Evolutionary conservation across 2,888 invertebrate species (phyloP), one percentile per base, ranked within the genome.

Genomic region (Prenolepis imparis): DNA sequence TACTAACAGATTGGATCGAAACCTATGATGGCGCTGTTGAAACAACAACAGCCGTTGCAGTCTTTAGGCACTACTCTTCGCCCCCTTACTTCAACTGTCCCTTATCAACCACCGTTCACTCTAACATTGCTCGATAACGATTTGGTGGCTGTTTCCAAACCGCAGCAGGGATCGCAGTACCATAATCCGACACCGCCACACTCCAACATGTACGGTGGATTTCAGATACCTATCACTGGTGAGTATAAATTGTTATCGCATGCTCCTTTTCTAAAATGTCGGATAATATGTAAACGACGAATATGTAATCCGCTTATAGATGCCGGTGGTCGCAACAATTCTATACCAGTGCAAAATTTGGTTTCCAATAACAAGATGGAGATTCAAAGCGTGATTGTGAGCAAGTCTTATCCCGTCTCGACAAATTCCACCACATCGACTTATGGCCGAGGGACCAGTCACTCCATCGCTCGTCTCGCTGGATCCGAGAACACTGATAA

Each of bases 351-450:
- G 68, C 93, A 93, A 86, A 93, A 90, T 91, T 91, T 92, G 88
- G 91, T 92, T 88, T 89, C 92, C 81, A 90, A 88, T 88, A 92
- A 88, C 88, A 95, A 94, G 89, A 92, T 92, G 75, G 94, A 95
- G 78, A 93, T 95, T 36, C 96, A 96, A 84, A 96, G 96, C 64
- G 96, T 96, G 61, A 96, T 96, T 88, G 96, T 96, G 75, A 96
- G 95, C 90, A 96, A 96, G 92, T 93, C 95, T 78, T 94, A 94
- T 78, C 85, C 93, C 12, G 90, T 92, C 83, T 88, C 92, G 44
- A 93, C 92, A 41, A 93, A 92, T 88, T 92, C 93, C n/a, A 91
- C 92, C 80, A 92, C 93, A 24, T 92, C 94, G 44, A 91, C 90
- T 92, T 93, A 94, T 87, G 28, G 61, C 12, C 91, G 93, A 39